Conservation (phyloP, 2,113 vertebrate genomes). For the Cyprinodon tularosa region DNA sequence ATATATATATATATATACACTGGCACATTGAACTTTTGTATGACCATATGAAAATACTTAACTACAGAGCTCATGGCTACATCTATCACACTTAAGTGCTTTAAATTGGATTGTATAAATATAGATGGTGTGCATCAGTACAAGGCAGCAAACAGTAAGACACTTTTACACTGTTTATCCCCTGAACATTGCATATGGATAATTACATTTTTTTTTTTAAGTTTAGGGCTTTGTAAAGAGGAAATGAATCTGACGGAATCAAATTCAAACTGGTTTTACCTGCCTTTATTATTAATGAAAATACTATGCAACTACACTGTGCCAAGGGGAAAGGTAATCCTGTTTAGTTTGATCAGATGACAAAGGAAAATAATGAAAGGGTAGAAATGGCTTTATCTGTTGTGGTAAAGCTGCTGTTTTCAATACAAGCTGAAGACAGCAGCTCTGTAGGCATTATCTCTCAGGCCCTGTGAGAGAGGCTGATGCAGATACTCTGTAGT, state of each 20-base stretch:
- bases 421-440: constrained; percentile 22
- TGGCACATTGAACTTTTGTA: no score
- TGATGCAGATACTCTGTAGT: constrained; percentile 23
- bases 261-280: constrained; percentile 35
- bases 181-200: constrained; percentile 4
- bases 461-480: neutral
- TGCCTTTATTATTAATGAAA: constrained; percentile 22
- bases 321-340: constrained; percentile 17
- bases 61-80: constrained; percentile 18
- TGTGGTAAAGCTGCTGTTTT: constrained; percentile 11
- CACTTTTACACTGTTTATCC: constrained; percentile 3
- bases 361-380: constrained; percentile 21
- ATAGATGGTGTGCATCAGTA: constrained; percentile 4
- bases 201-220: constrained; percentile 37
- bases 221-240: constrained; percentile 15
- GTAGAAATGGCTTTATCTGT: constrained; percentile 8
- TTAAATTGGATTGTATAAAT: constrained; percentile 16
- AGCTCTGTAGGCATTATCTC: constrained; percentile 35
- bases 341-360: constrained; percentile 34
- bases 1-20: no score
- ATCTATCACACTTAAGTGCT: constrained; percentile 44
- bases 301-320: constrained; percentile 3
- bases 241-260: constrained; percentile 38
- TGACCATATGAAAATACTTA: no score
- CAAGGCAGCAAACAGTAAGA: neutral